Percentiles rank a stretch among this genome's conserved stretches.
These are phyloP conservation scores for Synanthedon andrenaeformis DNA, from an alignment of 2,888 invertebrate genomes.

Conservation along the genomic window DNA sequence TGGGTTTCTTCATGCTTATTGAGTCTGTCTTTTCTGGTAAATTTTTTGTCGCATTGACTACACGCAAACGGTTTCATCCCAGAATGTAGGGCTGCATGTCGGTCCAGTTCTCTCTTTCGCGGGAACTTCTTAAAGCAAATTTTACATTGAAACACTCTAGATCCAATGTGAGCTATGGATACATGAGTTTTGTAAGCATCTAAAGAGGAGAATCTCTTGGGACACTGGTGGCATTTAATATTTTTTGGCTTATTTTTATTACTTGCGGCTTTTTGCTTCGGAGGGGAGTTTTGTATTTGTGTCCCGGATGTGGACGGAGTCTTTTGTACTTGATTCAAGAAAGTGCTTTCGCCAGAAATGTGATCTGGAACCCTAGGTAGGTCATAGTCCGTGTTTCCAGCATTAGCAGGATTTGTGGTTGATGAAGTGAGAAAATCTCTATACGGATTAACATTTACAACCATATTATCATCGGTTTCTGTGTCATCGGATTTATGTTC, in stretches of 20 bases:
- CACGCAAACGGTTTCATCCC: conserved; percentile 78
- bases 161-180: conserved; percentile 60
- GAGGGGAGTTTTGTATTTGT: conserved; percentile 33
- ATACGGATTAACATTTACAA: conserved; percentile 73
- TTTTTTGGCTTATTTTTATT: conserved; percentile 61
- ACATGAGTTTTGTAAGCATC: conserved; percentile 68
- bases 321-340: conserved; percentile 48
- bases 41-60: conserved; percentile 74
- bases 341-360: conserved; percentile 60
- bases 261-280: conserved; percentile 24
- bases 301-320: conserved; percentile 34
- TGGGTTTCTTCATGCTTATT: conserved; percentile 76
- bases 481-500: conserved; percentile 32
- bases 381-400: conserved; percentile 44
- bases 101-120: conserved; percentile 76
- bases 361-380: conserved; percentile 65
- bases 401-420: conserved; percentile 30
- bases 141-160: conserved; percentile 73
- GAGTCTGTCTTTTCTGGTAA: conserved; percentile 77
- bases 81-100: conserved; percentile 76
- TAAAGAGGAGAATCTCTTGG: conserved; percentile 60
- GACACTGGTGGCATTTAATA: conserved; percentile 65
- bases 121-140: conserved; percentile 77
- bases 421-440: conserved; percentile 60
- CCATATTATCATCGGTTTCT: conserved; percentile 61